These are phyloP conservation scores for Galeopsomyia nigrocyanea DNA, from an alignment of 2,888 invertebrate species.

Conservation along the genomic window DNA sequence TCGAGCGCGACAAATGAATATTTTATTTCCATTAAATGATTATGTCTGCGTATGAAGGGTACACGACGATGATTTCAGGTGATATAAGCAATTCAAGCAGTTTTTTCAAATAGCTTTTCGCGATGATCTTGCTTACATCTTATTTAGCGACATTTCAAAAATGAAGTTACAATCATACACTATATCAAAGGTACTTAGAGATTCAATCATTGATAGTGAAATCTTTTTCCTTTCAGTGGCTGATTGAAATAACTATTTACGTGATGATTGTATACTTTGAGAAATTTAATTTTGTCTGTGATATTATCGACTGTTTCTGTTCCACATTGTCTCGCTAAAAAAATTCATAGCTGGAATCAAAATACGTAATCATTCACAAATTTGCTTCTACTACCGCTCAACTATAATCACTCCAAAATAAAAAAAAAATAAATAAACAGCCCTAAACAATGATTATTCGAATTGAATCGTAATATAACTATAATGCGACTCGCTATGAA, in stretches of 20 bases:
- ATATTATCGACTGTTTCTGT: conserved; percentile 7
- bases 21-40: conserved; percentile 1
- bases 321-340: background rate
- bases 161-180: background rate
- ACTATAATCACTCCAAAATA: conserved; percentile 2
- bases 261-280: background rate
- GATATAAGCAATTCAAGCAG: conserved; percentile 13
- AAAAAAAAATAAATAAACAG: background rate
- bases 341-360: conserved; percentile 26
- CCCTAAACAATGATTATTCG: conserved; percentile 8
- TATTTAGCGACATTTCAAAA: background rate
- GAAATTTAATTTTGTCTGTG: conserved; percentile 17
- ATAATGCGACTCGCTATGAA: background rate
- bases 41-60: background rate
- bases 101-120: conserved; percentile 24
- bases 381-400: conserved; percentile 9
- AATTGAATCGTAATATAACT: conserved; percentile 3
- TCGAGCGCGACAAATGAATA: conserved; percentile 1
- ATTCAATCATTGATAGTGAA: too few species aligned
- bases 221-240: too few species aligned
- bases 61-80: background rate
- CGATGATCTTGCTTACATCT: conserved; percentile 3
- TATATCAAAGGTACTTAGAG: too few species aligned
- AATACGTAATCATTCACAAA: conserved; percentile 30
- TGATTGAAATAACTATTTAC: too few species aligned